Evolutionary conservation across 2,797 vertebrate species (phyloP), one percentile per base, ranked within the genome.

Genomic region (Oreochromis grahami): DNA sequence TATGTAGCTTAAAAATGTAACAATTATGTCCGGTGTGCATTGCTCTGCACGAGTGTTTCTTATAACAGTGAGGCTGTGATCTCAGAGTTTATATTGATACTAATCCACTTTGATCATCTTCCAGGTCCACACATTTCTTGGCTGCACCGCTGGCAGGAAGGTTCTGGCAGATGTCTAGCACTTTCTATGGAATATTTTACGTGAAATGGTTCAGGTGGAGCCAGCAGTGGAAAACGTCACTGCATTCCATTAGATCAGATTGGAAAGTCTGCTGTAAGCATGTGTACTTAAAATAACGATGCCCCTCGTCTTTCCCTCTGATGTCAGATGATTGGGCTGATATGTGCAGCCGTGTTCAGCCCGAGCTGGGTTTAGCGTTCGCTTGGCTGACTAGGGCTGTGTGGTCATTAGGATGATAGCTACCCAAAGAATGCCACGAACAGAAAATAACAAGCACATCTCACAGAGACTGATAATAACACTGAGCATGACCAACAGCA

Each of bases 231-330:
- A 91, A 94, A 88, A 91, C 70, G 85, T 85, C 81, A 80, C 79
- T 17, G 55, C 78, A 82, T 91, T 95, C 89, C 91, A 93, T 92
- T 90, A 91, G 82, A 85, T 89, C 76, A 68, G 82, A 91, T 81
- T 76, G 87, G 87, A 93, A 93, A 90, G 91, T 89, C 90, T 45
- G 83, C 72, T 78, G 85, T 85, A 56, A 87, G 76, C 77, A 55
- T 79, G 85, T 74, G 85, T 80, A 87, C 89, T 87, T 93, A 91
- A 95, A 94, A 93, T 91, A 94, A 94, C 91, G 93, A 94, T 78
- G 84, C 88, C 79, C 78, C 89, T 77, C 56, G 13, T 91, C 84
- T 91, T 88, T 80, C 24, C 43, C 81, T 88, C 24, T 2, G 50
- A 76, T 90, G 90, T 91, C 88, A 91, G 89, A 94, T 77, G 88